Evolutionary conservation across 2,888 invertebrate genomes (phyloP), one percentile per base, ranked within the genome.

Genomic region (Zhengitettix transpicula): DNA sequence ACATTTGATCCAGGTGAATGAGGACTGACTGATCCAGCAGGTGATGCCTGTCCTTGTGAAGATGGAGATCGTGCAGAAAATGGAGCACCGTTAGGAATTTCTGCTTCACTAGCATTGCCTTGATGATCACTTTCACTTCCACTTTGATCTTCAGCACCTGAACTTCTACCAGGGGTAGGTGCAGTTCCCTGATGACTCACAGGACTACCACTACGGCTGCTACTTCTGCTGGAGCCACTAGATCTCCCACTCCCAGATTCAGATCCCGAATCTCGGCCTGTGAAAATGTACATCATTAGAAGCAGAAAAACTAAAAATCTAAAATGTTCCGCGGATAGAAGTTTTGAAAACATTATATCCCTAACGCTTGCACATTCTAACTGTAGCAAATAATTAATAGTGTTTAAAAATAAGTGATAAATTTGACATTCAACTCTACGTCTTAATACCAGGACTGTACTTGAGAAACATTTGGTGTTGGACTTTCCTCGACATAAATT

Each of bases 191-290:
- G 71, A 40, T 64, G 65, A 17, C 73, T 70, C 9, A 65, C 66
- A n/a, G 75, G 75, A 64, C 74, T 73, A 7, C 67, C 70, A 64
- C 76, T 77, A 11, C 73, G 70, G 66, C 76, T 76, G 12, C 62
- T 62, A 54, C 62, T 64, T 28, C 51, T 52, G 55, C 68, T 73
- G 2, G 76, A 75, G n/a, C 72, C 75, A 66, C 73, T 63, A 16
- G 61, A 61, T 44, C 73, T 73, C n/a, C 60, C 65, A 44, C 64
- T 62, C 47, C 77, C 78, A 1, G 78, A 78, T 12, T 74, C 77
- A 9, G 77, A 76, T 58, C 73, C 74, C 15, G 60, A 61, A 59
- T 62, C 61, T 61, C 56, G 44, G 9, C 47, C 62, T 62, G 28
- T 28, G 28, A 28, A 28, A 28, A 28, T 28, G 28, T 28, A 28